Evolutionary conservation across 2,797 vertebrate species (phyloP), one percentile per base, ranked within the genome.

Genomic region (Crypturellus tataupa): DNA sequence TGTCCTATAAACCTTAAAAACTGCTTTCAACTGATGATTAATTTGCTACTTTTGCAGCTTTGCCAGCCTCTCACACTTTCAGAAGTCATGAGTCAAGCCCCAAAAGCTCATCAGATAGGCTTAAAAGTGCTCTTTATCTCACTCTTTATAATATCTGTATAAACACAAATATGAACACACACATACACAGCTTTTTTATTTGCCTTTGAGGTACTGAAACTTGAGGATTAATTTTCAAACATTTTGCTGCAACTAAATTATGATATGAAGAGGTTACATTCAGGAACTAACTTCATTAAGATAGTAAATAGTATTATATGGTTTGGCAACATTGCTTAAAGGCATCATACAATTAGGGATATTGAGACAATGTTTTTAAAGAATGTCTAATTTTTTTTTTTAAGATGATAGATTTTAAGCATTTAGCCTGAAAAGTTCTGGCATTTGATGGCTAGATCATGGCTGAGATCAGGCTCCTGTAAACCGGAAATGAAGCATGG

Each of bases 11-110:
- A 88, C 75, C 79, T 37, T 37, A 81, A 24, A 39, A 55, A n/a
- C 24, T 25, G 31, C 72, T 97, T 91, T 90, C 92, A 86, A 83
- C 65, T 81, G 51, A 16, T 25, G 42, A 91, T 83, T 83, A 72
- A 55, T 60, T 23, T 70, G 63, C 46, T 91, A 29, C 18, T 84
- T 70, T 59, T 83, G 64, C 1, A 1, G 33, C 15, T 65, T 12
- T 83, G 56, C 60, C 83, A 92, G n/a, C 33, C 37, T 14, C 49
- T 88, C 60, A 46, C 51, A 5, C 51, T 72, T 92, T 47, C 72
- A 73, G 10, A 85, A 90, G 60, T 46, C 25, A 5, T 51, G 73
- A 90, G 60, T 68, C 95, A 83, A 44, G 37, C 60, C 31, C 68
- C 37, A 39, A 88, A 92, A 90, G 24, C 70, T 88, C 64, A 87